Conservation (phyloP, 2,797 vertebrate genomes). For the Sandelia bainsii region DNA sequence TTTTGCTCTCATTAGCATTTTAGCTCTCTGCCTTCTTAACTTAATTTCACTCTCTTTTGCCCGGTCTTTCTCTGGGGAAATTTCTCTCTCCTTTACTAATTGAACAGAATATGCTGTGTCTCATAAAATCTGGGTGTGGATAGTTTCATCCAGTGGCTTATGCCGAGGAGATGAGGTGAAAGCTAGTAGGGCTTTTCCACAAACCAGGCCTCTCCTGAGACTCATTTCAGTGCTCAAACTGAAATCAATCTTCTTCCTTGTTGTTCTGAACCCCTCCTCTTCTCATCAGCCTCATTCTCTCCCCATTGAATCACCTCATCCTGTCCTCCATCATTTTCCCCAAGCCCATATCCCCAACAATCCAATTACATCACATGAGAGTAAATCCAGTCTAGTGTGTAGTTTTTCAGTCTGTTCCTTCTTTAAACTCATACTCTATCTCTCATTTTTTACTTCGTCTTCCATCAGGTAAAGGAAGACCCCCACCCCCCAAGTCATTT, state of each 20-base stretch:
- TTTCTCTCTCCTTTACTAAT: slow-evolving; percentile 27
- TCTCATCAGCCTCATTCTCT: slow-evolving; percentile 31
- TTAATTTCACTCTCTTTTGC: slow-evolving; percentile 30
- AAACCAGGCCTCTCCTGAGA: slow-evolving; percentile 45
- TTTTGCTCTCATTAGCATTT: slow-evolving; percentile 64
- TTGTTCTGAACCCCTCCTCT: slow-evolving; percentile 25
- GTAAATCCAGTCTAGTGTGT: slow-evolving; percentile 31
- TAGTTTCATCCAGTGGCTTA: slow-evolving; percentile 12
- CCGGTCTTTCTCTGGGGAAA: slow-evolving; percentile 23
- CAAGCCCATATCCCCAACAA: slow-evolving; percentile 47
- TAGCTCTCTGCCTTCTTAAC: slow-evolving; percentile 52
- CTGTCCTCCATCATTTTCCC: slow-evolving; percentile 42
- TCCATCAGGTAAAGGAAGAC: background rate
- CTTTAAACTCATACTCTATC: slow-evolving; percentile 4
- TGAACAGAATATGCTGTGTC: slow-evolving; percentile 28
- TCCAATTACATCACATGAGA: slow-evolving; percentile 61
- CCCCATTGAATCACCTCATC: slow-evolving; percentile 38
- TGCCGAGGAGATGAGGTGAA: slow-evolving; percentile 9
- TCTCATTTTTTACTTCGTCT: slow-evolving; percentile 15
- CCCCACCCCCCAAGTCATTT: slow-evolving; percentile 5
- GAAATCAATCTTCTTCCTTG: slow-evolving; percentile 66
- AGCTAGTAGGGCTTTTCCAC: slow-evolving; percentile 23
- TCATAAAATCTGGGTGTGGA: slow-evolving; percentile 50
- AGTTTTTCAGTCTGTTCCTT: background rate
- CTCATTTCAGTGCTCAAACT: slow-evolving; percentile 60